phyloP scores from a whole-genome alignment of 2,888 invertebrate genomes.

The Pomacea canaliculata region DNA sequence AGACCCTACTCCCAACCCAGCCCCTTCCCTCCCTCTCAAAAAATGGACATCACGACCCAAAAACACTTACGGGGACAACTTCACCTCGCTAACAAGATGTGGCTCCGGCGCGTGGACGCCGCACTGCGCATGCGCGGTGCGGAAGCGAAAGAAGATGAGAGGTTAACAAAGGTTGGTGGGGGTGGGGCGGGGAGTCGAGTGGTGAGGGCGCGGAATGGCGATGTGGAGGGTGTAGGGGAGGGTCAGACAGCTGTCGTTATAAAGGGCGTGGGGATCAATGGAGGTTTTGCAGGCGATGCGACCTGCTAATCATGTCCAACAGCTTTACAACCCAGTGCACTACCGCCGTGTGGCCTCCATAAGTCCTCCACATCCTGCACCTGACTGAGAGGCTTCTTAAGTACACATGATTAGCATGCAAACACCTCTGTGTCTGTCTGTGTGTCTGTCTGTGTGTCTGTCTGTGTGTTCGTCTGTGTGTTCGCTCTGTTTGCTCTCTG shows the following conservation, averaged over 20 bases:
- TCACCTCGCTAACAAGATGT: not conserved
- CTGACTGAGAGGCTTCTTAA: too few species aligned
- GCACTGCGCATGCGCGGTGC: not conserved
- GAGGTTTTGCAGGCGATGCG: too few species aligned
- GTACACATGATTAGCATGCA: too few species aligned
- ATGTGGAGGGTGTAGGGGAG: not conserved
- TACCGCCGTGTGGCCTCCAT: too few species aligned
- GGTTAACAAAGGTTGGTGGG: not conserved
- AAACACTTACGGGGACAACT: constrained; percentile 7
- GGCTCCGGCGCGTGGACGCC: not conserved
- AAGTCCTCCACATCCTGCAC: too few species aligned
- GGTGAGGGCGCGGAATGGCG: not conserved
- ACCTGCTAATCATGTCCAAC: too few species aligned
- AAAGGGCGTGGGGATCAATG: too few species aligned
- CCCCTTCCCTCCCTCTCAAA: not conserved
- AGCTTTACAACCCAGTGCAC: too few species aligned
- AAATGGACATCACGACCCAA: constrained; percentile 1
- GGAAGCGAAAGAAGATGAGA: constrained; percentile 1
- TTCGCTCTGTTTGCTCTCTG: too few species aligned
- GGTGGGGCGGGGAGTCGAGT: not conserved
- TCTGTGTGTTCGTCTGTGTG: too few species aligned
- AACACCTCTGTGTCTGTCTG: too few species aligned
- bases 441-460: too few species aligned
- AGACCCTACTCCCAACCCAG: not conserved
- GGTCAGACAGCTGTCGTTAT: not conserved